phyloP scores from a whole-genome alignment of 1,140 invertebrate species.

The Anagrus nilaparvatae region DNA sequence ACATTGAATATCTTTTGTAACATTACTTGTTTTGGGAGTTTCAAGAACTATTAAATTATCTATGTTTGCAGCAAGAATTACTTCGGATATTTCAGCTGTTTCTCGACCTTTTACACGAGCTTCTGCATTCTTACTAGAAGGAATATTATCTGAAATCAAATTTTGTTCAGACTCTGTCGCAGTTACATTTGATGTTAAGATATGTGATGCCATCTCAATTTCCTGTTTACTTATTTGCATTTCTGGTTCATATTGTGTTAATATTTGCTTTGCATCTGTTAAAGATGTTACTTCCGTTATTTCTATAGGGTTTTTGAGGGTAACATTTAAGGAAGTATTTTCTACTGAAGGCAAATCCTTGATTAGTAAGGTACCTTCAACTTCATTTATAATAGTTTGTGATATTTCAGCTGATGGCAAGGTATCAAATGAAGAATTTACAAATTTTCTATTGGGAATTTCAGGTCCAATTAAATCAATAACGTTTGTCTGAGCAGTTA shows the following conservation, averaged over 20 bases:
- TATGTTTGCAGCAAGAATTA: constrained; percentile 22
- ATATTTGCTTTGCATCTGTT: constrained; percentile 22
- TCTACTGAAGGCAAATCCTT: constrained; percentile 18
- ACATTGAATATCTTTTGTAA: constrained; percentile 22
- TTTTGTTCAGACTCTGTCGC: constrained; percentile 22
- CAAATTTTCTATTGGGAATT: constrained; percentile 15
- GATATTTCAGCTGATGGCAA: constrained; percentile 22
- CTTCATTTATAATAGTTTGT: constrained; percentile 27
- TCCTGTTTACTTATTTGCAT: constrained; percentile 22
- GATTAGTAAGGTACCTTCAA: constrained; percentile 21
- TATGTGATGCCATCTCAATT: constrained; percentile 25
- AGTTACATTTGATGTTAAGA: constrained; percentile 25
- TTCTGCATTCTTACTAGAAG: constrained; percentile 19
- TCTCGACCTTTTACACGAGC: constrained; percentile 22
- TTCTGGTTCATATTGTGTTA: constrained; percentile 17
- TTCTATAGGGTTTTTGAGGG: constrained; percentile 27
- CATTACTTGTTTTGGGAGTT: constrained; percentile 20
- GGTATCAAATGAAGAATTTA: constrained; percentile 19
- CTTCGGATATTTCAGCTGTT: constrained; percentile 24
- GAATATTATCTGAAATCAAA: constrained; percentile 14
- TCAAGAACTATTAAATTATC: constrained; percentile 18
- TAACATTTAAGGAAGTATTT: constrained; percentile 23
- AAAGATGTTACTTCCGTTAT: constrained; percentile 26
- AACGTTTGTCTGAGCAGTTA: constrained; percentile 19
- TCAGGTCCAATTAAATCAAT: constrained; percentile 17